Conservation (phyloP, 2,113 vertebrate genomes). For the Zonotrichia leucophrys region DNA sequence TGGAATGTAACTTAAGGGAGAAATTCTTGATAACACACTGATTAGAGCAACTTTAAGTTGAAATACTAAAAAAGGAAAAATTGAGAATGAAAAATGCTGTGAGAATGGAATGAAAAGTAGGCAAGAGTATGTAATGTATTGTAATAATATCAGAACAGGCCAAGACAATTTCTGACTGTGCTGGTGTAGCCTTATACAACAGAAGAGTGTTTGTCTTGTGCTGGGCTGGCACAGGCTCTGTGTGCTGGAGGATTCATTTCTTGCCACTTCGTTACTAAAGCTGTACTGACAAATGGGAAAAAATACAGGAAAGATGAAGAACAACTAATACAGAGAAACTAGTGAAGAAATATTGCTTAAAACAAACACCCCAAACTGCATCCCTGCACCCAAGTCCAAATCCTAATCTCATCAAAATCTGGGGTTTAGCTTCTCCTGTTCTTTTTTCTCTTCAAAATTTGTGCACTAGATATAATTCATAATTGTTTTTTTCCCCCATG, state of each 20-base stretch:
- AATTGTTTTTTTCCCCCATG: not conserved
- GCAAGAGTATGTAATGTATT: not conserved
- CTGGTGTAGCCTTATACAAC: not conserved
- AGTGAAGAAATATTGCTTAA: not conserved
- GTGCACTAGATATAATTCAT: not conserved
- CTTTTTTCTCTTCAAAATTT: not conserved
- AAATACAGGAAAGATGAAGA: not conserved
- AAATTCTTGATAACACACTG: not conserved
- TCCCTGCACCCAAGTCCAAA: accelerated
- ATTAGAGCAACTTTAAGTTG: not conserved
- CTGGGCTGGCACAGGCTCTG: not conserved
- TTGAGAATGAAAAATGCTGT: not conserved
- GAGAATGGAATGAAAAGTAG: not conserved
- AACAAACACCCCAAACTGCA: not conserved
- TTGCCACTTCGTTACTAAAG: not conserved
- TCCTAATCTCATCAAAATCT: not conserved
- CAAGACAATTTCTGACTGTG: not conserved
- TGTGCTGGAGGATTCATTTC: not conserved
- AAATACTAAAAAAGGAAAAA: not conserved
- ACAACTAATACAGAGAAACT: not conserved
- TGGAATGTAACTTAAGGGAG: not conserved
- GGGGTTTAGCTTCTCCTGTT: not conserved
- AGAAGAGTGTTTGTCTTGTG: not conserved
- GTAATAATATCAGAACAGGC: not conserved
- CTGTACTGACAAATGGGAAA: not conserved